Evolutionary conservation across 2,113 vertebrate genomes (phyloP).

Genomic region (Malaclemys terrapin): DNA sequence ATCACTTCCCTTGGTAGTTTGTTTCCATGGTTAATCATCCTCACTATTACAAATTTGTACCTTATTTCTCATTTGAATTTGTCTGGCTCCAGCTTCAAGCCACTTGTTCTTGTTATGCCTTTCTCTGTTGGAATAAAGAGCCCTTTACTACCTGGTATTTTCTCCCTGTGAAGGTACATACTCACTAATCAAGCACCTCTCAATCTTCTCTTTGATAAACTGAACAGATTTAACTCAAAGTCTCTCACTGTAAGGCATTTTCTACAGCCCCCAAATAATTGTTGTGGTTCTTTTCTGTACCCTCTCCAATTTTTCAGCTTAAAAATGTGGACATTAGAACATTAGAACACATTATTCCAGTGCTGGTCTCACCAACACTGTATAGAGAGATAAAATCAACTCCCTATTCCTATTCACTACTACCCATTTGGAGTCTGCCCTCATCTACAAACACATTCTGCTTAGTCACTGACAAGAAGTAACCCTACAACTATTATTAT

Average conservation of each 20-base stretch:
- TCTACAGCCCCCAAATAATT: not conserved
- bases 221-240: not conserved
- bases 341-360: not conserved
- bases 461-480: conserved; percentile 57
- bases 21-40: not conserved
- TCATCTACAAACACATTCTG: conserved; percentile 43
- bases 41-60: not conserved
- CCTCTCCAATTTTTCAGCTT: not conserved
- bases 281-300: not conserved
- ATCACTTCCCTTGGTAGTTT: not conserved
- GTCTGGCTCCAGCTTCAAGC: not conserved
- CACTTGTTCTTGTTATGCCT: not conserved
- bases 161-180: not conserved
- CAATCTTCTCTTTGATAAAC: not conserved
- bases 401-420: not conserved
- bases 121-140: not conserved
- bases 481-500: not conserved
- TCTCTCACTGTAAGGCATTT: not conserved
- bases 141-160: not conserved
- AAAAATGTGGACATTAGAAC: not conserved
- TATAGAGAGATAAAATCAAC: not conserved
- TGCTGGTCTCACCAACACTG: not conserved
- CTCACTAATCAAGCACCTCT: not conserved
- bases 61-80: not conserved
- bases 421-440: conserved; percentile 19